Evolutionary conservation across 2,888 invertebrate genomes (phyloP), one percentile per base, ranked within the genome.

Genomic region (Sinelater perroti): DNA sequence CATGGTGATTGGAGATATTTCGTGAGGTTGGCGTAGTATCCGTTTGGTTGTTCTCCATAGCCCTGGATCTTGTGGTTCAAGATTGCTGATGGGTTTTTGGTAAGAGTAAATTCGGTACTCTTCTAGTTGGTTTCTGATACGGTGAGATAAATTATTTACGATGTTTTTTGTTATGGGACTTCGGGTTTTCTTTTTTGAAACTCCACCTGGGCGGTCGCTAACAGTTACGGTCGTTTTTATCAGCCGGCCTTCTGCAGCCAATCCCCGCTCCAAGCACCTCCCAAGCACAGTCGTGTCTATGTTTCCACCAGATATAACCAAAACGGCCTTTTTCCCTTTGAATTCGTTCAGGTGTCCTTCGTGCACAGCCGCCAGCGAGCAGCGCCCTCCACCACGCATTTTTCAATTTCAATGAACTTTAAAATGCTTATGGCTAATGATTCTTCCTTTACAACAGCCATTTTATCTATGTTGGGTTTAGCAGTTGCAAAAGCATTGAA

Each of bases 331-430:
- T 79, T 93, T 93, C 24, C 89, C 90, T 67, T 83, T 83, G 7
- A 94, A 82, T 67, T 95, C 93, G 3, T 92, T 88, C 30, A 94
- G 79, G 47, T 88, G 84, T 0, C 91, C 92, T 0, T 90, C 87
- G 68, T 95, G 81, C 69, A 95, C 87, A 17, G 94, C 95, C 0
- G 94, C 95, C 7, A 96, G 79, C 0, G 79, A 86, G 72, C 86
- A 91, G 0, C 95, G 90, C 95, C 95, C 75, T 95, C 95, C 13
- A 95, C 93, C n/a, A 95, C 93, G 67, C 90, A 91, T 75, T 95
- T 94, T 77, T 94, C 93, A 63, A 87, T 82, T 74, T 94, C 93
- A 5, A 91, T 87, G 51, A 93, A 78, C 17, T 88, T 83, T 54
- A 94, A 75, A 55, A 93, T 93, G 1, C 92, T 88, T 59, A 93